phyloP scores from a whole-genome alignment of 2,797 vertebrate genomes.

The Petrocephalus schoutedeni region DNA sequence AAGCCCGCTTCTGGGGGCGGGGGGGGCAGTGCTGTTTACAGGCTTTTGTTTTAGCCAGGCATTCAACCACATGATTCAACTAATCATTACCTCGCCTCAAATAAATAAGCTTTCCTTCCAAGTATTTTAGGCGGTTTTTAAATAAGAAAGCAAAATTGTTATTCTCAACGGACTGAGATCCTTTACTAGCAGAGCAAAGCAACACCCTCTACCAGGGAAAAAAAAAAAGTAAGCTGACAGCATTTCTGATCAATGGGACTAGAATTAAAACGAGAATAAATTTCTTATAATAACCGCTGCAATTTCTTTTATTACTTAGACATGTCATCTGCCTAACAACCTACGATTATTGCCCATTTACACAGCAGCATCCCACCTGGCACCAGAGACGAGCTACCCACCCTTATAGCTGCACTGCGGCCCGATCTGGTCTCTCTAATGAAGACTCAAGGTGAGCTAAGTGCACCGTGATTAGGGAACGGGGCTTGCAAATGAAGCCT shows the following conservation, averaged over 20 bases:
- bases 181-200: neutral
- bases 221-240: neutral
- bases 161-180: neutral
- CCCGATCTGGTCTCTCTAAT: neutral
- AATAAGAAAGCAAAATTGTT: constrained; percentile 8
- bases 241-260: neutral
- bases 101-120: constrained; percentile 1
- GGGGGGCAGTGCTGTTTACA: neutral
- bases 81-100: constrained; percentile 12
- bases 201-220: neutral
- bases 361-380: neutral
- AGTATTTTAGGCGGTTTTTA: constrained; percentile 1
- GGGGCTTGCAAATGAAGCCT: neutral
- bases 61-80: neutral
- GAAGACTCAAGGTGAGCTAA: neutral
- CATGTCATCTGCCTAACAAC: neutral
- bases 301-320: neutral
- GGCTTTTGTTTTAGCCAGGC: constrained; percentile 13
- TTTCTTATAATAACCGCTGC: neutral
- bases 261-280: neutral
- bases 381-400: neutral
- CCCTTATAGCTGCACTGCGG: neutral
- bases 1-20: neutral
- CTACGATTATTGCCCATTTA: neutral
- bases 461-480: neutral